Conservation (phyloP, 2,888 invertebrate genomes). For the Rhogogaster chlorosoma region DNA sequence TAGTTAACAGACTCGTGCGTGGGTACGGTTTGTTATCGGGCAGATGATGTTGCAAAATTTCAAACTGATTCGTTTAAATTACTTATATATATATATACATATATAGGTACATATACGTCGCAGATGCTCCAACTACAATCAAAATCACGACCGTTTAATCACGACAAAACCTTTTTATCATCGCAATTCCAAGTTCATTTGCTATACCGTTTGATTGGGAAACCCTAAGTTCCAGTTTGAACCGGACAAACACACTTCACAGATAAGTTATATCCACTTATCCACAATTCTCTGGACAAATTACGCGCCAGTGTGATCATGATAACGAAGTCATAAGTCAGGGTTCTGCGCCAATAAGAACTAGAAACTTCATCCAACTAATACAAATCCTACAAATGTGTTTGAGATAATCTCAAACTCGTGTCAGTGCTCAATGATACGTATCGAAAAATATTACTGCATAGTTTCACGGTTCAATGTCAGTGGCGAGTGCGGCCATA, state of each 20-base stretch:
- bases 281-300: not conserved
- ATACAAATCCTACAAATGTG: not conserved
- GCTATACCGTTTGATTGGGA: not conserved
- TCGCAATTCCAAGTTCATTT: constrained; percentile 2
- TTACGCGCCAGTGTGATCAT: constrained; percentile 2
- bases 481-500: not conserved
- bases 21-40: constrained; percentile 44
- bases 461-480: constrained; percentile 1
- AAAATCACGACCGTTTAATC: not conserved
- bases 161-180: not conserved
- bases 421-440: not conserved
- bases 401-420: not conserved
- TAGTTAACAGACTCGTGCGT: constrained; percentile 48
- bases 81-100: not conserved
- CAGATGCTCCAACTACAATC: not conserved
- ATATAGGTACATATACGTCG: not conserved
- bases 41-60: constrained; percentile 41
- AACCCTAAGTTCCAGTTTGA: not conserved
- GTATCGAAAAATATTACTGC: not conserved
- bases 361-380: not conserved
- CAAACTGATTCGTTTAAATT: constrained; percentile 24
- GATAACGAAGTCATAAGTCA: not conserved
- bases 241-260: not conserved
- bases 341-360: not conserved
- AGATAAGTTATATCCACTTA: constrained; percentile 3